Evolutionary conservation across 2,113 vertebrate species (phyloP), one percentile per base, ranked within the genome.

Genomic region (Syrmaticus mikado): DNA sequence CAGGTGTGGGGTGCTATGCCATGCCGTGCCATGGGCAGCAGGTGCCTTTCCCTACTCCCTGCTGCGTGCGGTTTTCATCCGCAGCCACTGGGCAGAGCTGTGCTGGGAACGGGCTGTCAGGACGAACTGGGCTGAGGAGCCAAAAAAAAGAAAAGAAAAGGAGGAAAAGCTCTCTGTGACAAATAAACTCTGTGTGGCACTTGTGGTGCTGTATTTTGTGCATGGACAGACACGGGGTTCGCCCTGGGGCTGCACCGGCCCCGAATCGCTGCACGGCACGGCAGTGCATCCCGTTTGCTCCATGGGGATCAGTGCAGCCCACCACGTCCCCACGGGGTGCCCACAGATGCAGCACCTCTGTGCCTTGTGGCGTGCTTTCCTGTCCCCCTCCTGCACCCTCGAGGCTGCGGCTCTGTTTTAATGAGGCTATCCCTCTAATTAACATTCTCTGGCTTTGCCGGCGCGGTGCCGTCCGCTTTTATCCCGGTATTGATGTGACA

Each of bases 401-500:
- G 61, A 11, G 61, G 25, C 61, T 19, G 17, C 20, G 68, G 50
- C 0, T 0, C 61, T 3, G 86, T 8, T 16, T 41, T 92, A 92
- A 93, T 87, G 88, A 92, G 91, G 53, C 40, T 87, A 93, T 92
- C 55, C 65, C 24, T 83, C 84, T 94, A 89, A 94, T 95, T 96
- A 94, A 70, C 62, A 89, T 89, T 92, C 87, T 72, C 50, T 22
- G 9, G 82, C 71, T 96, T 92, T 92, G 52, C 48, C 6, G 74
- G 22, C 92, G 89, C 78, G 93, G 82, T 50, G 48, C 64, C 87
- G 75, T 81, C 11, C 2, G 70, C 95, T 96, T 97, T 97, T 45
- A 94, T 96, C 83, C 90, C 52, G 1, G 1, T 70, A 92, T 83
- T 95, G 93, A 95, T 85, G 94, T 93, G 82, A 97, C 86, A 90